These are phyloP conservation scores for Trissolcus basalis DNA, from an alignment of 1,140 invertebrate species.

Conservation along the genomic window DNA sequence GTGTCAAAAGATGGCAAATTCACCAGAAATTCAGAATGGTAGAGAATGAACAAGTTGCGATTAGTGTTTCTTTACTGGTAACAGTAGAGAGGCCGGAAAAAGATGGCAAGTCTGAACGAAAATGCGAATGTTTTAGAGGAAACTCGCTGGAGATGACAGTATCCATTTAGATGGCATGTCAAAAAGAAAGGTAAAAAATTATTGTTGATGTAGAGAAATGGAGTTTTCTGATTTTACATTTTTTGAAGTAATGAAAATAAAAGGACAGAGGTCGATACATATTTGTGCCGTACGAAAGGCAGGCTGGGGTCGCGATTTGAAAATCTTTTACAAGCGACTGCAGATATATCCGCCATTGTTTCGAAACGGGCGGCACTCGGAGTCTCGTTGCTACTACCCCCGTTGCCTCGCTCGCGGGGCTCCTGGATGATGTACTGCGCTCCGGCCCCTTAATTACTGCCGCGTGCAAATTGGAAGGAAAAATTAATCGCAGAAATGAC, in stretches of 20 bases:
- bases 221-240: constrained; percentile 18
- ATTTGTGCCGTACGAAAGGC: constrained; percentile 30
- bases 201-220: no score
- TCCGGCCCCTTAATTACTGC: constrained; percentile 76
- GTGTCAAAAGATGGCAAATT: no score
- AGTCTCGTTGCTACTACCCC: constrained; percentile 57
- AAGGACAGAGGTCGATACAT: constrained; percentile 32
- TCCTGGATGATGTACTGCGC: constrained; percentile 73
- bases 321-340: constrained; percentile 57
- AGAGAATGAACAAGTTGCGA: no score
- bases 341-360: constrained; percentile 70
- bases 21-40: no score
- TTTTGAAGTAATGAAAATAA: neutral
- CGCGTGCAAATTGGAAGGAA: constrained; percentile 78
- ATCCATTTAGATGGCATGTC: no score
- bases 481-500: constrained; percentile 79
- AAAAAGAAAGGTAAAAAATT: no score
- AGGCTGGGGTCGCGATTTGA: constrained; percentile 43
- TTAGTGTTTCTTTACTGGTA: no score
- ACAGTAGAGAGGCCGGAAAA: no score
- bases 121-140: no score
- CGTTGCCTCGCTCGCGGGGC: constrained; percentile 61
- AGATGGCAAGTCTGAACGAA: no score
- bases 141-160: no score
- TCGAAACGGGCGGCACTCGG: constrained; percentile 66